These are phyloP conservation scores for Ia io DNA, from an alignment of 2,113 vertebrate species.

Conservation along the genomic window DNA sequence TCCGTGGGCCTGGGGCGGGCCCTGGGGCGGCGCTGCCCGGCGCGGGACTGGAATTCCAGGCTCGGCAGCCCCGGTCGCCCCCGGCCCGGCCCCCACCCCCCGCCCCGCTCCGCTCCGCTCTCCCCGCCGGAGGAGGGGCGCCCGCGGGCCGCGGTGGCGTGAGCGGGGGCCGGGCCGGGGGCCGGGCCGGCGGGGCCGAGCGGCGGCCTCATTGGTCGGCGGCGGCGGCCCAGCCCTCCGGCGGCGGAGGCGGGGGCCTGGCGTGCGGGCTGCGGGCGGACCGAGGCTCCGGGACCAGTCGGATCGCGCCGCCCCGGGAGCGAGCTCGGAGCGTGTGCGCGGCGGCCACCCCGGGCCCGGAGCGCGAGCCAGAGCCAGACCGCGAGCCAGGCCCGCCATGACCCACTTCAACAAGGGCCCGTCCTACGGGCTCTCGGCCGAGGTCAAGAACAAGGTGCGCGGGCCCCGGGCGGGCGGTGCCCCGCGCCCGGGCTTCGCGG, in stretches of 20 bases:
- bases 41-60: background rate
- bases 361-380: background rate
- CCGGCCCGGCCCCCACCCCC: rapidly evolving
- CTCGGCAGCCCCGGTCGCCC: background rate
- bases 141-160: background rate
- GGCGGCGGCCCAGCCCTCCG: conserved; percentile 59
- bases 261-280: background rate
- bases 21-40: no score
- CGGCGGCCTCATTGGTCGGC: conserved; percentile 59
- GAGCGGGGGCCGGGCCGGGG: background rate
- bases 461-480: background rate
- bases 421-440: conserved; percentile 93
- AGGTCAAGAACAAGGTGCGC: conserved; percentile 94
- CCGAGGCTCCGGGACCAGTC: background rate
- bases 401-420: conserved; percentile 95
- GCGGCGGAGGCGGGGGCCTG: conserved; percentile 34
- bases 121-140: background rate
- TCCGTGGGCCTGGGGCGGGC: no score
- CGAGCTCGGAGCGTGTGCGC: conserved; percentile 35
- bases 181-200: conserved; percentile 18
- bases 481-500: background rate
- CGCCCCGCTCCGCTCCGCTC: background rate
- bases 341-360: background rate
- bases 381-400: conserved; percentile 79
- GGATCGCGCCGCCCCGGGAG: background rate